Conservation (phyloP, 2,888 invertebrate genomes). For the Luffia ferchaultella region DNA sequence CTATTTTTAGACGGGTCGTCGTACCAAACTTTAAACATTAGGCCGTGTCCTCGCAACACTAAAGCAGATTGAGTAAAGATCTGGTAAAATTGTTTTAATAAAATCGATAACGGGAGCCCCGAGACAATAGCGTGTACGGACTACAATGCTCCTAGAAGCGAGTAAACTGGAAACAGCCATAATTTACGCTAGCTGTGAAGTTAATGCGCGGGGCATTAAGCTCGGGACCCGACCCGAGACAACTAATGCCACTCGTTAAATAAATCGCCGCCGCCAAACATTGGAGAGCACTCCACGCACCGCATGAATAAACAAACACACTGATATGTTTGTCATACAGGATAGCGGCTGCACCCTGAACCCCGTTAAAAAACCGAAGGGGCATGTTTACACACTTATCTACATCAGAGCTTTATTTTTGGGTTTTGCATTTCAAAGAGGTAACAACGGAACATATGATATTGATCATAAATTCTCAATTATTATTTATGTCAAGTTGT, state of each 20-base stretch:
- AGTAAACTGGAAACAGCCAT: conserved; percentile 37
- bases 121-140: background rate
- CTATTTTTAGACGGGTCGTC: background rate
- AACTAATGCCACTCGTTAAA: conserved; percentile 52
- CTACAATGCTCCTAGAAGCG: background rate
- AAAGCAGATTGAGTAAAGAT: background rate
- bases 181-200: conserved; percentile 30
- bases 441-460: no score
- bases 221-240: conserved; percentile 36
- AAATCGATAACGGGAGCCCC: background rate
- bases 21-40: background rate
- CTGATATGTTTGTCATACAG: background rate
- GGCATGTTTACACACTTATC: no score
- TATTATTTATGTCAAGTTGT: no score
- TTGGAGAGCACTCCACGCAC: conserved; percentile 32
- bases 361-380: background rate
- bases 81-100: background rate
- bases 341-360: background rate
- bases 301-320: conserved; percentile 41
- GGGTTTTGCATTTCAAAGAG: no score
- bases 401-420: no score
- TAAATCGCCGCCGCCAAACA: conserved; percentile 50
- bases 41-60: background rate
- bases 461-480: no score
- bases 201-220: conserved; percentile 46